A percentile compares a stretch with the other conserved stretches of the same genome.
Conservation (phyloP, 2,888 invertebrate genomes). For the Dorcus parallelipipedus region DNA sequence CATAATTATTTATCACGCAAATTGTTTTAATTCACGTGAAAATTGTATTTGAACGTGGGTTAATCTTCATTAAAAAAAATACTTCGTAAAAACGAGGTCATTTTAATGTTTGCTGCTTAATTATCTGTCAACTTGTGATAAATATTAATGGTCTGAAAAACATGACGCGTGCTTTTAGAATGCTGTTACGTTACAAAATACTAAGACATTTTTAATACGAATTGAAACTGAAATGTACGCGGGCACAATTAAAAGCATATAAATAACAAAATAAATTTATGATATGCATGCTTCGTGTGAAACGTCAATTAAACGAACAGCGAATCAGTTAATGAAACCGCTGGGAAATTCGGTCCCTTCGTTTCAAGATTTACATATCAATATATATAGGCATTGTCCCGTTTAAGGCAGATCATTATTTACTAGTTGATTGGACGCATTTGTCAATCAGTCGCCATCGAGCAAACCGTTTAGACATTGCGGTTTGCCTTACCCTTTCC, state of each 20-base stretch:
- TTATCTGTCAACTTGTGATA: neutral
- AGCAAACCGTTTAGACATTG: constrained; percentile 19
- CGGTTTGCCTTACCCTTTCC: constrained; percentile 21
- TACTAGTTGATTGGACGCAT: constrained; percentile 22
- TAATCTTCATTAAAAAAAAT: no score
- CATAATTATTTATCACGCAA: no score
- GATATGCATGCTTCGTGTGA: no score
- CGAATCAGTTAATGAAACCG: no score
- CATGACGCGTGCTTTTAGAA: neutral
- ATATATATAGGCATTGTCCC: constrained; percentile 17
- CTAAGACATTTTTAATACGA: neutral
- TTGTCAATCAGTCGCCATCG: constrained; percentile 22
- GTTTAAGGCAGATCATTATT: constrained; percentile 18
- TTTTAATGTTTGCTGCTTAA: neutral
- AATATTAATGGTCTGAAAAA: neutral
- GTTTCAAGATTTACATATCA: constrained; percentile 14
- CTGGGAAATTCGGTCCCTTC: no score
- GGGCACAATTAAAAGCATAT: no score
- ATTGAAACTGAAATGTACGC: no score
- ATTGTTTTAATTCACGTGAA: no score
- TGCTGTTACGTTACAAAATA: neutral
- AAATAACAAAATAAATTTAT: no score
- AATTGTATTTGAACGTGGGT: no score
- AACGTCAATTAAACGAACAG: no score
- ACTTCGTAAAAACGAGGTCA: neutral